These are phyloP conservation scores for Eupithecia dodoneata DNA, from an alignment of 2,888 invertebrate genomes.

Conservation along the genomic window DNA sequence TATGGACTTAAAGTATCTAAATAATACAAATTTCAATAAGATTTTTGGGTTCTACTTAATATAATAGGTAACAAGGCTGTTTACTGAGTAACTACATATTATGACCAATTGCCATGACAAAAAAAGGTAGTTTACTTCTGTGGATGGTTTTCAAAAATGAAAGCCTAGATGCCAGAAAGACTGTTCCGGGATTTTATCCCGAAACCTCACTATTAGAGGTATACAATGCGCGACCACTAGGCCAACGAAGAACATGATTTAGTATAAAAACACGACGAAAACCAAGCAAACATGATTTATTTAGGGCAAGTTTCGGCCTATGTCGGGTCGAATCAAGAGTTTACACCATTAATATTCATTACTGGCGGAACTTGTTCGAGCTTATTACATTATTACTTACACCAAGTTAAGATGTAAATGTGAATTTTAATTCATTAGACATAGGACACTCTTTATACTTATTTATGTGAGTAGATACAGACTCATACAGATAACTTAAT, in stretches of 20 bases:
- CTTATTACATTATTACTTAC: slow-evolving; percentile 8
- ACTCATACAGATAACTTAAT: neutral
- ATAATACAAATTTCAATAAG: no score
- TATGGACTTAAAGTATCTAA: neutral
- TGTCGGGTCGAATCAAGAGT: slow-evolving; percentile 73
- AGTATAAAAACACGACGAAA: neutral
- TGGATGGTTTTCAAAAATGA: neutral
- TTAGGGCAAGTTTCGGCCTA: slow-evolving; percentile 64
- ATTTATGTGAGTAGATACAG: neutral
- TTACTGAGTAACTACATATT: neutral
- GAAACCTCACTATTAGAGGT: no score
- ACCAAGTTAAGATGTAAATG: neutral
- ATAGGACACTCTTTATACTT: neutral
- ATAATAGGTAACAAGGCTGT: neutral
- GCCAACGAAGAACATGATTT: neutral
- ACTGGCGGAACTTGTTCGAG: neutral
- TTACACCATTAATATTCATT: slow-evolving; percentile 74
- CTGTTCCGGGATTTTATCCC: no score
- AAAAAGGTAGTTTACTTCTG: neutral
- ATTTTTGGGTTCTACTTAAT: neutral
- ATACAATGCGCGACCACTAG: no score
- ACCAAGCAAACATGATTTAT: slow-evolving; percentile 64
- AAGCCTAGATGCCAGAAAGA: neutral
- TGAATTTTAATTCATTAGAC: neutral
- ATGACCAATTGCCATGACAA: neutral